Conservation (phyloP, 2,113 vertebrate species). For the Zingel zingel region DNA sequence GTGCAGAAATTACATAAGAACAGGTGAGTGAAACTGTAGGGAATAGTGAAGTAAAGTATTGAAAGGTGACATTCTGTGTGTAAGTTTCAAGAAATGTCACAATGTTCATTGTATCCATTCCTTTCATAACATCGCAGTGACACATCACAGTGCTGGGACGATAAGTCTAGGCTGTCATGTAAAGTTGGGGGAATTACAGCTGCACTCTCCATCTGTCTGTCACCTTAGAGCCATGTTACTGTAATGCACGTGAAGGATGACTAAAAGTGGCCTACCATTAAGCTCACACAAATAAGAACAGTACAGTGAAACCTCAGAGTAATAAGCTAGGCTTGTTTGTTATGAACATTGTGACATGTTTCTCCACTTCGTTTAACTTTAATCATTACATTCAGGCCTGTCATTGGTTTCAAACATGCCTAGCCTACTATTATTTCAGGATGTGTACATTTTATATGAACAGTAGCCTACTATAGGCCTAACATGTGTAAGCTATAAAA, state of each 20-base stretch:
- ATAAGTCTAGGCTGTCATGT: neutral
- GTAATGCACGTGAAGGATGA: neutral
- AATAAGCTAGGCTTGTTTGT: neutral
- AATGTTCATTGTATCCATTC: conserved; percentile 49
- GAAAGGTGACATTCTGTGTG: conserved; percentile 11
- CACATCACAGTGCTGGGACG: conserved; percentile 18
- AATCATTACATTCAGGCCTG: neutral
- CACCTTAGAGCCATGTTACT: neutral
- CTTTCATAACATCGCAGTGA: conserved; percentile 48
- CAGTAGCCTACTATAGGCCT: too few relatives aligned
- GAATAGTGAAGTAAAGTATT: neutral
- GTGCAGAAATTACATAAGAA: neutral
- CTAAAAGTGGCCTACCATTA: neutral
- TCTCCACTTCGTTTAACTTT: neutral
- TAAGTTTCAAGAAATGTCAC: conserved; percentile 26
- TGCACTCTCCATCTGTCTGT: neutral
- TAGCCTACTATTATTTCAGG: neutral
- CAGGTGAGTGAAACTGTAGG: conserved; percentile 1
- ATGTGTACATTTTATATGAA: neutral
- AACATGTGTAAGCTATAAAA: neutral
- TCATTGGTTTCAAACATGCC: neutral
- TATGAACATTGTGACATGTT: neutral
- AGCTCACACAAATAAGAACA: neutral
- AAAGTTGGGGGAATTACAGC: conserved; percentile 22
- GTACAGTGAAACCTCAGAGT: neutral